Conservation (phyloP, 2,797 vertebrate species). For the Tympanoctomys barrerae region DNA sequence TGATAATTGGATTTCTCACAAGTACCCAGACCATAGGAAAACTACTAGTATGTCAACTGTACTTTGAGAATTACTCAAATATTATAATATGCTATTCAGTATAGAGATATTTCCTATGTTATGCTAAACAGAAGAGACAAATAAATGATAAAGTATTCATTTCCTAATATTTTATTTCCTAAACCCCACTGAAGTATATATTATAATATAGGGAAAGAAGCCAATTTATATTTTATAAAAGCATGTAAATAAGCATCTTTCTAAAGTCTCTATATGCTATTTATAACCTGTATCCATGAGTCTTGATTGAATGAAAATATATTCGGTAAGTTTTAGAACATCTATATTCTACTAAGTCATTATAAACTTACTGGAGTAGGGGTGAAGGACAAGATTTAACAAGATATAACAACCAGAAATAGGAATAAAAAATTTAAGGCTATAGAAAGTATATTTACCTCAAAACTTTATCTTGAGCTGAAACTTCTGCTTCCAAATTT, state of each 20-base stretch:
- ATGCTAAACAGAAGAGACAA: constrained; percentile 56
- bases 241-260: constrained; percentile 44
- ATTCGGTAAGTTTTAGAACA: constrained; percentile 24
- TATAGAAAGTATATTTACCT: constrained; percentile 87
- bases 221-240: constrained; percentile 59
- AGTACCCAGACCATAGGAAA: constrained; percentile 31
- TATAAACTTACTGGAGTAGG: neutral
- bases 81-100: neutral
- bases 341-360: neutral
- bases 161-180: constrained; percentile 63
- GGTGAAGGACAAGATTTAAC: neutral
- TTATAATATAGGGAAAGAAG: neutral
- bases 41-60: constrained; percentile 26
- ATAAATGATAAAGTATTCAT: constrained; percentile 49
- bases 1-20: constrained; percentile 61
- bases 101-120: constrained; percentile 31
- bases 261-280: neutral
- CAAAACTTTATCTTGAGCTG: constrained; percentile 91
- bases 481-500: constrained; percentile 92
- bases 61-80: constrained; percentile 68
- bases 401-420: constrained; percentile 38
- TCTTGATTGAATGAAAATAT: neutral
- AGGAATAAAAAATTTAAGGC: constrained; percentile 42
- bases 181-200: neutral
- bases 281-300: constrained; percentile 13